Base-by-base conservation (phyloP, 2,888 invertebrate species). In the Drosophila testacea region DNA sequence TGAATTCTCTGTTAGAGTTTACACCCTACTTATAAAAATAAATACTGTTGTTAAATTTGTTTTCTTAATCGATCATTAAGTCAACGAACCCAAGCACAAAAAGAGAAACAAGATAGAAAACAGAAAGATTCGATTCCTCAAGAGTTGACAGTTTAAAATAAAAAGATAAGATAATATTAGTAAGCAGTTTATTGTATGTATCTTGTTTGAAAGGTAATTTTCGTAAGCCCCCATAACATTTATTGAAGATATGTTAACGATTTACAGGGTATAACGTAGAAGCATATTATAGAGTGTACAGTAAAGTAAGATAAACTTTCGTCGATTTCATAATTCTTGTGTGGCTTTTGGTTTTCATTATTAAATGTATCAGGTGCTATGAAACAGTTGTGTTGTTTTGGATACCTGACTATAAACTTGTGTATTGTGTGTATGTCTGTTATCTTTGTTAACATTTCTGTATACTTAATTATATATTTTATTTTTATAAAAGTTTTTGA, bases 321-420 rank as follows among this genome's bases (percentile, higher is more conserved):
- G 39, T 41, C 32, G 54, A 59, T 70, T 70, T 66, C 54, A 47
- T 42, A 57, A 75, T 28, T 54, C 6, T 41, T 55, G 6, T 30
- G 6, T 44, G 22, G 22, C 34, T 39, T 46, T 32, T 11, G 39
- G 47, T 54, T 54, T 11, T 32, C 32, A 44, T 48, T 36, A 46
- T 57, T 61, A 61, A 38, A 55, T 47, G 52, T 62, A 75, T 59
- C 66, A 59, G 61, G 42, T 72, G 41, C 27, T 16, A 13, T 22
- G 28, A 66, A 75, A 76, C 52, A 61, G 75, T 66, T 71, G 70
- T 64, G 57, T 57, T 38, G 30, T 56, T 46, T 39, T 57, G 10
- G 13, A 2, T 50, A 28, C 30, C 32, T 46, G 34, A 28, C 42
- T 44, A 34, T 32, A 41, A 22, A 36, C 47, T 22, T 7, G 6